These are phyloP conservation scores for Euphonia xanthogaster DNA, from an alignment of 2,797 vertebrate species.

Conservation along the genomic window DNA sequence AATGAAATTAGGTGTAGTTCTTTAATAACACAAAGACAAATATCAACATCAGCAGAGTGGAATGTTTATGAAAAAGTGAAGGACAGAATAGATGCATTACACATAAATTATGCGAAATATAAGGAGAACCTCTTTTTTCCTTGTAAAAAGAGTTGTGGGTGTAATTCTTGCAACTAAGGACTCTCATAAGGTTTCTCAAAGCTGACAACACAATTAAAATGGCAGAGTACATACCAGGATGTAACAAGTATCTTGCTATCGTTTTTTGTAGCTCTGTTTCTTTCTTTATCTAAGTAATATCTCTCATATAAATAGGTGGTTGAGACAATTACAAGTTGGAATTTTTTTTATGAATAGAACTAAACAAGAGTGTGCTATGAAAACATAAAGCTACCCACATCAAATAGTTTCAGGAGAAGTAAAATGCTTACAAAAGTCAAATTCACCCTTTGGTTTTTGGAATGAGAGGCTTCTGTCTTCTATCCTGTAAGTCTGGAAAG, in stretches of 20 bases:
- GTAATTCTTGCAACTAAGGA: background rate
- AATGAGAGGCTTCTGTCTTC: background rate
- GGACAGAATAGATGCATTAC: constrained; percentile 19
- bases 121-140: background rate
- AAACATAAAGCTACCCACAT: background rate
- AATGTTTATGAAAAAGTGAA: constrained; percentile 42
- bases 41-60: constrained; percentile 55
- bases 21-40: constrained; percentile 61
- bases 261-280: background rate
- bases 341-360: background rate
- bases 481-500: background rate
- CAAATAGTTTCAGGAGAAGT: background rate
- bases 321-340: background rate
- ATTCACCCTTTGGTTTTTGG: background rate
- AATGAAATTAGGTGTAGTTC: constrained; percentile 64
- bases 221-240: background rate
- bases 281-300: background rate
- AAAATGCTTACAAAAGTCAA: background rate
- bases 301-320: background rate
- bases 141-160: background rate
- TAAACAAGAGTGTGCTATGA: background rate
- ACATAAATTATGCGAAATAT: background rate
- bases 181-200: background rate
- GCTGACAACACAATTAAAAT: background rate
- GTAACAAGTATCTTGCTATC: background rate